phyloP scores from a whole-genome alignment of 2,113 vertebrate species.

The Petroica traversi region DNA sequence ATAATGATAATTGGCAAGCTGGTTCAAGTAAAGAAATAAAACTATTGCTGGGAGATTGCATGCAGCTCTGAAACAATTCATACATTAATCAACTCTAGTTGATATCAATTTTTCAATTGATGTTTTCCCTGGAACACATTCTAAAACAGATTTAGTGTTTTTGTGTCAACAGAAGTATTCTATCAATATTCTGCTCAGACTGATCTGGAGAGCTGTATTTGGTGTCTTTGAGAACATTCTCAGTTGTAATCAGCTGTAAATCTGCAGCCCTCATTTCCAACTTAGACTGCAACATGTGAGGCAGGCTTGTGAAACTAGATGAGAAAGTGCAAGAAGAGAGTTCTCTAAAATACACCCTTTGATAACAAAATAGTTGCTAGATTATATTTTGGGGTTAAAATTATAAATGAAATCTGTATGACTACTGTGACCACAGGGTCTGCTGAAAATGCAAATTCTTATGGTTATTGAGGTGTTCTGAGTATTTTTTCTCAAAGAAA shows the following conservation, averaged over 20 bases:
- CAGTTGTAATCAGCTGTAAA: neutral
- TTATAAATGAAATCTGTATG: neutral
- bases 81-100: slow-evolving; percentile 56
- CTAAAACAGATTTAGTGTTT: slow-evolving; percentile 31
- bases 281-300: neutral
- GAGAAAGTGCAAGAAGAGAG: neutral
- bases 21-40: slow-evolving; percentile 39
- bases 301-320: neutral
- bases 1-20: slow-evolving; percentile 56
- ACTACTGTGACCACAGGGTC: neutral
- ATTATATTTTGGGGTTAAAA: neutral
- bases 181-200: slow-evolving; percentile 7
- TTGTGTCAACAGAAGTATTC: slow-evolving; percentile 45
- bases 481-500: neutral
- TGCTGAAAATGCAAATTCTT: neutral
- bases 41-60: slow-evolving; percentile 34
- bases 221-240: neutral
- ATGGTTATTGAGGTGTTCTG: neutral
- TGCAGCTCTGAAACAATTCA: slow-evolving; percentile 32
- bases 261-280: neutral
- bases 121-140: slow-evolving; percentile 30
- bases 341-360: neutral
- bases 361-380: neutral
- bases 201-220: neutral
- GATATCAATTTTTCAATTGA: slow-evolving; percentile 53